Evolutionary conservation across 2,888 invertebrate genomes (phyloP), one percentile per base, ranked within the genome.

Genomic region (Hesperia comma): DNA sequence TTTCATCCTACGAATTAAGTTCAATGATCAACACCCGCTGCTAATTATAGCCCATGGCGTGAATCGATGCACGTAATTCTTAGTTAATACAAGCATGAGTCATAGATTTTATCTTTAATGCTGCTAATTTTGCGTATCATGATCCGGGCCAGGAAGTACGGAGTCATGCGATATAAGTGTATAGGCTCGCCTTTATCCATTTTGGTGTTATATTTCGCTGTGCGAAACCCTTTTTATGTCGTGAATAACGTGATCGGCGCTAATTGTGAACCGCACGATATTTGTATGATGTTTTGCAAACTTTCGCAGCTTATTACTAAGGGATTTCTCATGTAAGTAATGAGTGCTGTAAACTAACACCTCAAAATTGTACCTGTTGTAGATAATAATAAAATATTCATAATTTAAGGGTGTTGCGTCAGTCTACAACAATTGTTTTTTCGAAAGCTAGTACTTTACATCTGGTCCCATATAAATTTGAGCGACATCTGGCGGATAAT

Each of bases 101-200:
- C 46, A 63, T 55, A 70, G 68, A 69, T 68, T 63, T 61, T 63
- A 69, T 68, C 70, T 53, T 41, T 53, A 62, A 63, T 68, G 63
- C 56, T 63, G 67, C 57, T 71, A 70, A 71, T 71, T 70, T 68
- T 61, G 71, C 72, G 69, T 72, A 73, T 73, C 70, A 70, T 56
- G 67, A 57, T 64, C 49, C 67, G 58, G 69, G 67, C 57, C 62
- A 61, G 61, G 53, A 70, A 69, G 61, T 54, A 62, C 63, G 58
- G 40, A 69, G 71, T 72, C 72, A 72, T 64, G 43, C 64, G 58
- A 66, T 71, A 46, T 69, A 71, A 72, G 69, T 71, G 68, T 68
- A 61, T 63, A 71, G 53, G 67, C 15, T 53, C 17, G 37, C 15
- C 26, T 61, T 61, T 41, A 21, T 40, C 49, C 61, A 66, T 63